A percentile compares a stretch with the other conserved stretches of the same genome.
These are phyloP conservation scores for Myotis davidii DNA, from an alignment of 2,113 vertebrate species.

Conservation along the genomic window DNA sequence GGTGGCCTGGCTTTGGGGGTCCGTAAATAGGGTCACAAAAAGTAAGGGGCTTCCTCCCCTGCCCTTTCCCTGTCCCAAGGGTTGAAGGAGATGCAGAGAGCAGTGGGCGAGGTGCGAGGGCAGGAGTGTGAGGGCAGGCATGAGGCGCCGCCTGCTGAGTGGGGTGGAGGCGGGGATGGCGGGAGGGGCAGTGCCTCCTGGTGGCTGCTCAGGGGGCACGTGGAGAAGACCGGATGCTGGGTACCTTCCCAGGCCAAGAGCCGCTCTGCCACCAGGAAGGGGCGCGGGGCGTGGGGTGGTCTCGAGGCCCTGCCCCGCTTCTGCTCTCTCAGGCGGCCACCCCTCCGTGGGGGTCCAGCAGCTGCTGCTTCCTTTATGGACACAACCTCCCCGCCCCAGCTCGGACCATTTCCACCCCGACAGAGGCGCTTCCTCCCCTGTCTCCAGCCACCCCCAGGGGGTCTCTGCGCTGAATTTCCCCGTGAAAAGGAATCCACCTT, in stretches of 20 bases:
- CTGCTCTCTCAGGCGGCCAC: neutral
- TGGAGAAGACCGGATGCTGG: neutral
- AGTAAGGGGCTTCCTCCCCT: neutral
- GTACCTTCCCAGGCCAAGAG: neutral
- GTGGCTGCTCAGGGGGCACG: neutral
- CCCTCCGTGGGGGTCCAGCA: neutral
- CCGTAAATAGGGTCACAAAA: neutral
- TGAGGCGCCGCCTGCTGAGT: neutral
- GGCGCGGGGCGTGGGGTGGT: accelerated
- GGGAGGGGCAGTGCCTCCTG: neutral
- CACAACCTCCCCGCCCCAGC: neutral
- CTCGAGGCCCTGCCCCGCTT: accelerated
- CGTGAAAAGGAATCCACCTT: constrained; percentile 19
- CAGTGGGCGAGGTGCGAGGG: neutral
- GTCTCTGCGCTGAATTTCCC: neutral
- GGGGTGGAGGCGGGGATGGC: accelerated
- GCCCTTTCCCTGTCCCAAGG: neutral
- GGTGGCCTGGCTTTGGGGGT: neutral
- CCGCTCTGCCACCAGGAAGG: neutral
- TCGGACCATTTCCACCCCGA: neutral
- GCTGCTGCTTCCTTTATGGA: neutral
- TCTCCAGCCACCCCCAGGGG: neutral
- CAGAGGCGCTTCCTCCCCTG: neutral
- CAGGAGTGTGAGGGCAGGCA: neutral
- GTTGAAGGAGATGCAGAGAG: neutral